Evolutionary conservation across 53 echinoderm and acorn worm species (phyloP).

Genomic region (Stichopus horrens): DNA sequence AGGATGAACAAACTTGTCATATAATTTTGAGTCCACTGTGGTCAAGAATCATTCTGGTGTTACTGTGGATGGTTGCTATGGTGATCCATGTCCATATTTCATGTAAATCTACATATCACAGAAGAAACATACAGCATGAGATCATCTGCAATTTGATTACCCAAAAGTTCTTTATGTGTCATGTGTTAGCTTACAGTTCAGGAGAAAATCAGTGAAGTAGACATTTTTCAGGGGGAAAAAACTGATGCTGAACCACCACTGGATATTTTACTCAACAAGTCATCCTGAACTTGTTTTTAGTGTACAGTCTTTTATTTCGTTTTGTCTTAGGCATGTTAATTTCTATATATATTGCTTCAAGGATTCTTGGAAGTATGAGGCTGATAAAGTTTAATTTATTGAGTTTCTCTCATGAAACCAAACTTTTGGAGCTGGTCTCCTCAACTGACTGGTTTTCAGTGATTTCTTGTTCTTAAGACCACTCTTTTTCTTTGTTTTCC

Average conservation of each 20-base stretch:
- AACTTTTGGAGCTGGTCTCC: not conserved
- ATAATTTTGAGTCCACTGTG: not conserved
- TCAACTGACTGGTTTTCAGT: not conserved
- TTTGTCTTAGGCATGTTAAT: slow-evolving; percentile 10
- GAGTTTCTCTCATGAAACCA: not conserved
- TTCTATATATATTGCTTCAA: slow-evolving; percentile 14
- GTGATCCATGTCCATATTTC: not conserved
- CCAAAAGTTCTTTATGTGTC: not conserved
- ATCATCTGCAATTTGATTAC: not conserved
- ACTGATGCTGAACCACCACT: not conserved
- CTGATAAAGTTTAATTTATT: slow-evolving; percentile 2
- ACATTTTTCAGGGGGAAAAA: not conserved
- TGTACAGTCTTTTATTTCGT: not conserved
- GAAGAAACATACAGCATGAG: not conserved
- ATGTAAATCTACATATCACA: not conserved
- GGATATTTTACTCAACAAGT: not conserved
- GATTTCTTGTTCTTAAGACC: not conserved
- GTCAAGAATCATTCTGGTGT: too few relatives aligned
- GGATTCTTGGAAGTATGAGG: not conserved
- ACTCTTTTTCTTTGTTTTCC: not conserved
- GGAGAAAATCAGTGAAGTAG: not conserved
- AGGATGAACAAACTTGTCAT: not conserved
- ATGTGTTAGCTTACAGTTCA: not conserved
- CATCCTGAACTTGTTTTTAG: not conserved
- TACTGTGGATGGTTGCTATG: not conserved